phyloP scores from a whole-genome alignment of 2,113 vertebrate genomes.

The Malurus alboscapulatus region DNA sequence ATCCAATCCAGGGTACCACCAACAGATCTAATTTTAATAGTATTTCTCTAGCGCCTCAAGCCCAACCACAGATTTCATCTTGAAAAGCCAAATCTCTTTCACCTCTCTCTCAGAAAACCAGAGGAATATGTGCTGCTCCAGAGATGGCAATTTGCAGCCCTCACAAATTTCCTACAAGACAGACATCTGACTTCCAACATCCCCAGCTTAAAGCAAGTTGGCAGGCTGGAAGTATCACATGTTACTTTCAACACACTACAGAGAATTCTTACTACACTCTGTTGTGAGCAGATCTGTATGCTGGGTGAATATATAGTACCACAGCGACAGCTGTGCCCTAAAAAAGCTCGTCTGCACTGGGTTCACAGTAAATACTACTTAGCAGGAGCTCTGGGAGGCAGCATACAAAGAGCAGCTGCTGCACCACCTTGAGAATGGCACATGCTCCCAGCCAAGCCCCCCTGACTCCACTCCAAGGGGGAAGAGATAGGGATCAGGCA shows the following conservation, averaged over 20 bases:
- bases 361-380: not conserved
- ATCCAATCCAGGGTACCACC: not conserved
- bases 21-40: not conserved
- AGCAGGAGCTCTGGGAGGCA: slow-evolving; percentile 7
- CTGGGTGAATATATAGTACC: not conserved
- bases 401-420: not conserved
- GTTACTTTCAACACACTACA: not conserved
- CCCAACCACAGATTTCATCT: not conserved
- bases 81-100: not conserved
- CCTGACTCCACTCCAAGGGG: not conserved
- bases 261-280: slow-evolving; percentile 15
- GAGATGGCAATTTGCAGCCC: not conserved
- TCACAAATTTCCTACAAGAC: not conserved
- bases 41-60: not conserved
- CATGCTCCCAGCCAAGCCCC: not conserved
- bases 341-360: not conserved
- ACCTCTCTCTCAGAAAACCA: not conserved
- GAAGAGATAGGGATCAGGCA: not conserved
- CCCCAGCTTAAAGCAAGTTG: not conserved
- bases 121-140: not conserved
- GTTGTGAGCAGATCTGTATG: not conserved
- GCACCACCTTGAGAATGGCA: slow-evolving; percentile 6
- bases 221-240: slow-evolving; percentile 1
- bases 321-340: slow-evolving; percentile 37
- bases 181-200: not conserved